Evolutionary conservation across 2,888 invertebrate genomes (phyloP).

Genomic region (Hedya salicella): DNA sequence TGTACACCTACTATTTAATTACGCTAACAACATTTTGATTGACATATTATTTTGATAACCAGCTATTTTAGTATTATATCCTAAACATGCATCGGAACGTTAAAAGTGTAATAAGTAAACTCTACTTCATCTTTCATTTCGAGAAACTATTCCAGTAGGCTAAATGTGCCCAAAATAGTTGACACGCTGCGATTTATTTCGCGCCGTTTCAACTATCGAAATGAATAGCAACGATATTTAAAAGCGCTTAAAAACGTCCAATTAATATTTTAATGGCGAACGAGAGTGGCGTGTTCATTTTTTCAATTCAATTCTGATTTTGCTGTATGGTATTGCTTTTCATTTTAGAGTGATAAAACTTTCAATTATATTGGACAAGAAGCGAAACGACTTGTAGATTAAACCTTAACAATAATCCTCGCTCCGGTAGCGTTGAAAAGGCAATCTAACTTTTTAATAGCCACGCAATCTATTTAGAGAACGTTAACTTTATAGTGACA

Average conservation of each 20-base stretch:
- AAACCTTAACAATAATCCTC: neutral
- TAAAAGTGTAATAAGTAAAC: constrained; percentile 22
- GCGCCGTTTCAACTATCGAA: constrained; percentile 17
- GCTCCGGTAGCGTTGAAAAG: constrained; percentile 43
- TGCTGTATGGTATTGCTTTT: neutral
- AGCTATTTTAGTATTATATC: no score
- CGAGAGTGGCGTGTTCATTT: neutral
- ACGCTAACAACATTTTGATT: no score
- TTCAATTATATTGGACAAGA: neutral
- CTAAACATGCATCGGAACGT: no score
- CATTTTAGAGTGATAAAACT: no score
- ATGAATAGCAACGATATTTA: constrained; percentile 2
- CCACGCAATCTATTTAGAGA: constrained; percentile 44
- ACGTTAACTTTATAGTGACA: neutral
- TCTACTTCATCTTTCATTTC: constrained; percentile 22
- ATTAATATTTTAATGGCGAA: neutral
- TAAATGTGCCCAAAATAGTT: constrained; percentile 26
- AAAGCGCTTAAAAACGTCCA: neutral
- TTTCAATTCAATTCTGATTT: neutral
- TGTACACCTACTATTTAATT: no score
- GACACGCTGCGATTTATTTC: neutral
- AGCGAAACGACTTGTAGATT: neutral
- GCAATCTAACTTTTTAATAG: constrained; percentile 43
- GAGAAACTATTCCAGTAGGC: constrained; percentile 31
- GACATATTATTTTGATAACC: no score